phyloP scores from a whole-genome alignment of 2,113 vertebrate genomes.

The Cephalophus harveyi region DNA sequence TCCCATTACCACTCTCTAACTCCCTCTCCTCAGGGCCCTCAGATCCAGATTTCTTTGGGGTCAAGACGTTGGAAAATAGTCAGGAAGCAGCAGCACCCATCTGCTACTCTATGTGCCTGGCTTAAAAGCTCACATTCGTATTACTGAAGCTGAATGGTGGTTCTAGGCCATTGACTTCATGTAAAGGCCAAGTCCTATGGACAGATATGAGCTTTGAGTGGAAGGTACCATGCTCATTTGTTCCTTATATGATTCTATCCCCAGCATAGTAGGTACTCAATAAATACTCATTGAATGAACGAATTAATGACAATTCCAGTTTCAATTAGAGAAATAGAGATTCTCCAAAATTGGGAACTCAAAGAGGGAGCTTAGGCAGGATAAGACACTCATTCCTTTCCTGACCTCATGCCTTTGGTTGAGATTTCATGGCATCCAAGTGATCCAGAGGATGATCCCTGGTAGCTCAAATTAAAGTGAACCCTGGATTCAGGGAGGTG shows the following conservation, averaged over 20 bases:
- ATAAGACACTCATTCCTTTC: not conserved
- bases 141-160: not conserved
- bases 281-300: not conserved
- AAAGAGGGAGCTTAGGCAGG: not conserved
- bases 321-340: not conserved
- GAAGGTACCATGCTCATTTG: not conserved
- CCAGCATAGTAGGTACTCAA: not conserved
- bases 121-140: not conserved
- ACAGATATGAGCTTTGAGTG: not conserved
- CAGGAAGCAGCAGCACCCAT: not conserved
- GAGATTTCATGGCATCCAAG: not conserved
- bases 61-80: not conserved
- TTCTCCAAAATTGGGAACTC: not conserved
- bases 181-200: not conserved
- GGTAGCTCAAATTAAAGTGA: not conserved
- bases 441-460: not conserved
- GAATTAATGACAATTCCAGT: not conserved
- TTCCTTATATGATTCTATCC: not conserved
- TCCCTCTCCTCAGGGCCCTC: not conserved
- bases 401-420: not conserved
- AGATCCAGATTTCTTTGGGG: not conserved
- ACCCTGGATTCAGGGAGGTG: not conserved
- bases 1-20: not conserved
- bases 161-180: not conserved
- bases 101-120: not conserved